Conservation (phyloP, 2,797 vertebrate species). For the Microcaecilia unicolor region DNA sequence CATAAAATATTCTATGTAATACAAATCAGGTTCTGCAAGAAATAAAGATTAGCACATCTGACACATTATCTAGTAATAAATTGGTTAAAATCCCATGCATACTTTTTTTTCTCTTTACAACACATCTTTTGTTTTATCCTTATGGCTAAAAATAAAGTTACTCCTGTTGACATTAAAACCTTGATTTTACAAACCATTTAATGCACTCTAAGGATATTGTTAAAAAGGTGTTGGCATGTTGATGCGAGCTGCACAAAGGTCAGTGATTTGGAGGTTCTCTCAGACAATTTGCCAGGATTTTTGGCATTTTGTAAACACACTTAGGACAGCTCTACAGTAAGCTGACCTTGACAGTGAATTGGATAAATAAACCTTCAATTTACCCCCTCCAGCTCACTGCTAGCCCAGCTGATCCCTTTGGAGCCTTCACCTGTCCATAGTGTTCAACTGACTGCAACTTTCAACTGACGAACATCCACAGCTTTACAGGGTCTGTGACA, state of each 20-base stretch:
- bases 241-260: slow-evolving; percentile 92
- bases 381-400: slow-evolving; percentile 76
- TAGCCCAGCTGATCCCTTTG: slow-evolving; percentile 74
- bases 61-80: not conserved
- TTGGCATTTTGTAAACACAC: slow-evolving; percentile 98
- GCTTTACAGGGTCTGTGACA: slow-evolving; percentile 86
- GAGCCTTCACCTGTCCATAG: slow-evolving; percentile 97
- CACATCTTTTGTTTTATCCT: not conserved
- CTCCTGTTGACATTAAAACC: slow-evolving; percentile 53
- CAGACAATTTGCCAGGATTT: slow-evolving; percentile 92
- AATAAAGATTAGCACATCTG: too few relatives aligned
- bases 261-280: slow-evolving; percentile 84
- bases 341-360: slow-evolving; percentile 98
- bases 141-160: slow-evolving; percentile 22
- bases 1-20: too few relatives aligned
- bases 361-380: slow-evolving; percentile 99
- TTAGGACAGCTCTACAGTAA: slow-evolving; percentile 93
- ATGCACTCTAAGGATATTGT: slow-evolving; percentile 79
- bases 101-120: not conserved
- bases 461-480: slow-evolving; percentile 65
- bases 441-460: slow-evolving; percentile 81
- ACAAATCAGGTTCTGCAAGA: too few relatives aligned
- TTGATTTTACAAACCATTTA: slow-evolving; percentile 79
- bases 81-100: not conserved
- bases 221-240: slow-evolving; percentile 82